Base-by-base conservation (phyloP, 2,797 vertebrate species). In the Acanthurus tractus region DNA sequence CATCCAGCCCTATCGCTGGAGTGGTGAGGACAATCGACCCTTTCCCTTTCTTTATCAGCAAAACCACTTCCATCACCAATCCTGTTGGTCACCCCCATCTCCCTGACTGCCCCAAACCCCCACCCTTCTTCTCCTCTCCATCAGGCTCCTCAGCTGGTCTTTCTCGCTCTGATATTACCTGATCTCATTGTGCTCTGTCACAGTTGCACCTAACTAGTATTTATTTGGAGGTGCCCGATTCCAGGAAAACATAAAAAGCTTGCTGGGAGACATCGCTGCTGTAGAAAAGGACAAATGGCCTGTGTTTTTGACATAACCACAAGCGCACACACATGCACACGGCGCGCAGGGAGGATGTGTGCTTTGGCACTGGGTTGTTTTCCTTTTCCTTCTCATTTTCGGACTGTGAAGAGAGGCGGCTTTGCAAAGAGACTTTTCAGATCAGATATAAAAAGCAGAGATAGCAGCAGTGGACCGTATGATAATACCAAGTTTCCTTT, bases 21-120 rank as follows among this genome's bases (percentile, higher is more conserved):
- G 86, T 56, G 54, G 70, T 68, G 71, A 89, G 89, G 78, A 91
- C 86, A 81, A 95, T 95, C 88, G 87, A 95, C 92, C 89, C 84
- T 61, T 89, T 82, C 65, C 72, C 55, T 79, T 85, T 79, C 84
- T 91, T 92, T 93, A 94, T 94, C 94, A 88, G 87, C 84, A 62
- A 66, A 86, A 74, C 12, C 86, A 82, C 78, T 84, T 86, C 72
- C 69, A 69, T 76, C 70, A 55, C 88, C 88, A 69, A 85, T 86
- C 77, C 67, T 72, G 70, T 73, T 82, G 44, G 63, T 76, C 76
- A 74, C 40, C 75, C 66, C 25, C 57, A n/a, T 53, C 66, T 68
- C 59, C 84, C 86, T 85, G 63, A 70, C 48, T 6, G 20, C 52
- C 34, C 45, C 20, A 9, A 1, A 40, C 38, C 38, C 8, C 38